Evolutionary conservation across 2,888 invertebrate genomes (phyloP), one percentile per base, ranked within the genome.

Genomic region (Cetonia aurata): DNA sequence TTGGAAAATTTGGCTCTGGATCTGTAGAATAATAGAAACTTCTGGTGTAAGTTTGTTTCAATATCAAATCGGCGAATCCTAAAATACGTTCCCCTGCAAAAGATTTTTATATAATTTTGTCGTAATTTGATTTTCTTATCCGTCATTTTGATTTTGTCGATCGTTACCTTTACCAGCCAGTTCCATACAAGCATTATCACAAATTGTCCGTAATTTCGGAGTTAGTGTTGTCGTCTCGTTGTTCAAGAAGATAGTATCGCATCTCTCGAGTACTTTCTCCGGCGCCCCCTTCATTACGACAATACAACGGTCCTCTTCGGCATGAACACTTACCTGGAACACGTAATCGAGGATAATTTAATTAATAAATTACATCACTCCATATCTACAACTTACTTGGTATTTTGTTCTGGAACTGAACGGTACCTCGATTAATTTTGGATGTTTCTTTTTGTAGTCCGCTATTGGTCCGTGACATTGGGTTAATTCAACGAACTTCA

Each of bases 31-130:
- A 93, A 25, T 82, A 78, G 79, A 83, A 91, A 8, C 84, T 44
- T 33, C 46, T 78, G 0, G 90, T 90, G 79, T 81, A 87, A 2
- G 73, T 68, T 4, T 85, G 86, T 33, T 86, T 75, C 57, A 96
- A 85, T 50, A 85, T 78, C 1, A 88, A 86, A 83, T 95, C 94
- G 79, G 93, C 93, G 83, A 96, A 96, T 25, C 94, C 94, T 65
- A 95, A 86, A 1, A 96, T 95, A 72, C 96, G 88, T 83, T 96
- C 96, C 25, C 96, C 96, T 83, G 93, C 89, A 71, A 67, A 1
- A 13, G 17, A 62, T 6, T n/a, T n/a, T n/a, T n/a, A n/a, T n/a
- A n/a, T n/a, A 17, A 44, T n/a, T 42, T 6, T 10, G 37, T 17
- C n/a, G 56, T 25, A 15, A 48, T 10, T 50, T 15, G 3, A 50